phyloP scores from a whole-genome alignment of 2,113 vertebrate species.

The Geothlypis trichas region DNA sequence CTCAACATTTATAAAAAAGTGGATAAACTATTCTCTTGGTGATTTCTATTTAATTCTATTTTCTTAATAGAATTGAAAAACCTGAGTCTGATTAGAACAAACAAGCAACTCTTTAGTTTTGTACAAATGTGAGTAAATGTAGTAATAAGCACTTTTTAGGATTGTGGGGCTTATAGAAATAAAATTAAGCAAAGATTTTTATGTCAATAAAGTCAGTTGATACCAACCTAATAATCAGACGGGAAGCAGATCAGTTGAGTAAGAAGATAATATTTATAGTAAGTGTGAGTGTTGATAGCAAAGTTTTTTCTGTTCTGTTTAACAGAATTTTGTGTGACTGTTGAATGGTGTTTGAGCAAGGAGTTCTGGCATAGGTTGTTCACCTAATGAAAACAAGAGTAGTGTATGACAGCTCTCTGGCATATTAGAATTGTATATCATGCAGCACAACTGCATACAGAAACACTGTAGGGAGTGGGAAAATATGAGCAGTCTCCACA shows the following conservation, averaged over 20 bases:
- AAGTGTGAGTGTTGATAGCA: not conserved
- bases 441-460: not conserved
- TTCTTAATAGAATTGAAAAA: not conserved
- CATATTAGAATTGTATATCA: not conserved
- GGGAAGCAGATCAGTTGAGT: not conserved
- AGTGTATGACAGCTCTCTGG: not conserved
- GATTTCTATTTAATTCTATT: not conserved
- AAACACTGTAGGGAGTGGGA: not conserved
- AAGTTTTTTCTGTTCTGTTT: slow-evolving; percentile 15
- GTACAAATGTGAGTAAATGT: not conserved
- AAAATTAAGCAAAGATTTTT: not conserved
- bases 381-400: slow-evolving; percentile 5
- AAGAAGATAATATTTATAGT: not conserved
- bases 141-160: not conserved
- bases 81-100: not conserved
- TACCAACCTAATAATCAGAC: not conserved
- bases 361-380: not conserved
- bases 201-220: not conserved
- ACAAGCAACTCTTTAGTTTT: not conserved
- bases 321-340: not conserved
- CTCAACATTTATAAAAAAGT: not conserved
- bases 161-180: not conserved
- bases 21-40: not conserved
- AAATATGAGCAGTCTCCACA: not conserved
- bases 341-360: slow-evolving; percentile 2